phyloP scores from a whole-genome alignment of 2,888 invertebrate genomes.

The Prosopocoilus inquinatus region DNA sequence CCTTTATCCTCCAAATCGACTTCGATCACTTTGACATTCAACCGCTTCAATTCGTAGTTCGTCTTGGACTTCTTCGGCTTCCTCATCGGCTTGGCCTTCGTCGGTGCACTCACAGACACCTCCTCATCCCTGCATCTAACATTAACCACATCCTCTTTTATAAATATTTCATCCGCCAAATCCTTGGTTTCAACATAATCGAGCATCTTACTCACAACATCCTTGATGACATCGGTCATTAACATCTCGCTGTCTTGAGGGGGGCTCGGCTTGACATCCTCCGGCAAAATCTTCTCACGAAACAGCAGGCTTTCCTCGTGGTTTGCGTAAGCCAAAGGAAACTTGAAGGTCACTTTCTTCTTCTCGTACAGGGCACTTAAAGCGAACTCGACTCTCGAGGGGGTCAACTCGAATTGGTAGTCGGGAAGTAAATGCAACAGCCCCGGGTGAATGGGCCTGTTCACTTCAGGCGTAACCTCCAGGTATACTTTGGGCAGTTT shows the following conservation, averaged over 20 bases:
- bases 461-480: constrained; percentile 53
- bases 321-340: constrained; percentile 59
- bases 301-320: constrained; percentile 59
- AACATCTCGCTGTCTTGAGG: constrained; percentile 27
- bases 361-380: constrained; percentile 52
- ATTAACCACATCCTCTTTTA: constrained; percentile 37
- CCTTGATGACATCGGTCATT: constrained; percentile 56
- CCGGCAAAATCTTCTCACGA: constrained; percentile 21
- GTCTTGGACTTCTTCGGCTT: constrained; percentile 26
- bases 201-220: constrained; percentile 30
- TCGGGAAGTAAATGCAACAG: constrained; percentile 48
- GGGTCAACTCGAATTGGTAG: constrained; percentile 49
- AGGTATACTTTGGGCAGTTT: constrained; percentile 55
- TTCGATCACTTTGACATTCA: constrained; percentile 67
- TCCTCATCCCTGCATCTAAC: constrained; percentile 19
- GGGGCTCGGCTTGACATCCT: constrained; percentile 6
- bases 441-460: constrained; percentile 51
- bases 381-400: constrained; percentile 58
- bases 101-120: constrained; percentile 8
- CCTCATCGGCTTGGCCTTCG: constrained; percentile 10
- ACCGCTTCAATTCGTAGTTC: constrained; percentile 56
- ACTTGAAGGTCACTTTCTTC: constrained; percentile 50
- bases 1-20: constrained; percentile 42
- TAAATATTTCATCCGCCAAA: constrained; percentile 33
- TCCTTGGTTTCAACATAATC: constrained; percentile 41